Evolutionary conservation across 2,797 vertebrate species (phyloP).

Genomic region (Dipus sagitta): DNA sequence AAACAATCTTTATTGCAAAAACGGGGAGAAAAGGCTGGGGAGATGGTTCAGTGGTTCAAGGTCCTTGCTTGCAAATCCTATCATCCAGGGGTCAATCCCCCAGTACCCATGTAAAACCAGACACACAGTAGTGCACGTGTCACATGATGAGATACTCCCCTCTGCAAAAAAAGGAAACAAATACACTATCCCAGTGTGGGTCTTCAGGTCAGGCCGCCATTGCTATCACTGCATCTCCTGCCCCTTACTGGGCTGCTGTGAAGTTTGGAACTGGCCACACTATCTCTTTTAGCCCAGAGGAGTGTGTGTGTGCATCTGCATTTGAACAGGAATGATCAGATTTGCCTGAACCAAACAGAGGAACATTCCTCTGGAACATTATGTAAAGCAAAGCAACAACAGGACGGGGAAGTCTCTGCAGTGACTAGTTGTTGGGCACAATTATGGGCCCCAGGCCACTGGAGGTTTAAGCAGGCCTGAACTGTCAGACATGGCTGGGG

Average conservation of each 20-base stretch:
- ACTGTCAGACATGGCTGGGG: no score
- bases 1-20: no score
- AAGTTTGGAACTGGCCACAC: fast-evolving
- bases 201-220: fast-evolving
- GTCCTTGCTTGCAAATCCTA: no score
- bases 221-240: fast-evolving
- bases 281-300: background rate
- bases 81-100: no score
- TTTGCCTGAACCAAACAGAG: background rate
- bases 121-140: no score
- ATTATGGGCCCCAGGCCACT: no score
- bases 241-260: fast-evolving
- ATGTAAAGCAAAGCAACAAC: background rate
- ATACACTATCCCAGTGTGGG: fast-evolving
- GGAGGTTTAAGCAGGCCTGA: no score
- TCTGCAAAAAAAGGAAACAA: background rate
- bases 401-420: background rate
- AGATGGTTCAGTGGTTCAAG: no score
- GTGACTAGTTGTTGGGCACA: no score
- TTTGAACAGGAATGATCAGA: background rate
- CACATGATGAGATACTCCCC: background rate
- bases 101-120: no score
- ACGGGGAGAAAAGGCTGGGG: no score
- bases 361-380: background rate
- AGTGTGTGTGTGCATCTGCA: fast-evolving